Percentiles rank a stretch among this genome's conserved stretches.
phyloP scores from a whole-genome alignment of 2,113 vertebrate genomes.

The Cephalopterus ornatus region DNA sequence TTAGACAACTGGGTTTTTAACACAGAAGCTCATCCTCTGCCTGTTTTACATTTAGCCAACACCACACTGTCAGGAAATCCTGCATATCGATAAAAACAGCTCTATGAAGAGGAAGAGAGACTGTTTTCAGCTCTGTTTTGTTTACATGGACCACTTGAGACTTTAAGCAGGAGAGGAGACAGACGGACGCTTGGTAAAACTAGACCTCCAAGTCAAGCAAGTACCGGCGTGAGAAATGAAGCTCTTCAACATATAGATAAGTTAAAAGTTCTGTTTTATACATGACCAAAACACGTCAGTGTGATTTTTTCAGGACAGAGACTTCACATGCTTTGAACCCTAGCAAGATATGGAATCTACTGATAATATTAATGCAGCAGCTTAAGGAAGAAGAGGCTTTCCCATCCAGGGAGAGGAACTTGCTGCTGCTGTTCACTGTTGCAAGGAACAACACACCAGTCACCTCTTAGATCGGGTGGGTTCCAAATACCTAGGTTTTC shows the following conservation, averaged over 20 bases:
- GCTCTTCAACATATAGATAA: slow-evolving; percentile 69
- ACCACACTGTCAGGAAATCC: slow-evolving; percentile 91
- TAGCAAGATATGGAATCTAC: slow-evolving; percentile 28
- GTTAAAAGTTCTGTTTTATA: slow-evolving; percentile 77
- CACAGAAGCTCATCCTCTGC: slow-evolving; percentile 95
- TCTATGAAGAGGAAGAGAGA: slow-evolving; percentile 59
- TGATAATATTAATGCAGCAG: neutral
- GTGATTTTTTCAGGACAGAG: slow-evolving; percentile 52
- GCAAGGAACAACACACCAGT: slow-evolving; percentile 3
- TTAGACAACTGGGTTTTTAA: slow-evolving; percentile 98
- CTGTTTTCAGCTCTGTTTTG: slow-evolving; percentile 76
- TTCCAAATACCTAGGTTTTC: slow-evolving; percentile 49
- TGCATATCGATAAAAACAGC: slow-evolving; percentile 81
- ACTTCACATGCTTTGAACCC: slow-evolving; percentile 49
- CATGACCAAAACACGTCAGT: slow-evolving; percentile 74
- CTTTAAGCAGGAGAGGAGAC: slow-evolving; percentile 64
- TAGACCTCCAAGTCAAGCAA: slow-evolving; percentile 40
- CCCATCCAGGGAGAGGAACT: slow-evolving; percentile 18
- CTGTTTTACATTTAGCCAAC: slow-evolving; percentile 93
- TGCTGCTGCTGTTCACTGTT: slow-evolving; percentile 18
- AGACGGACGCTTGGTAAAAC: slow-evolving; percentile 43
- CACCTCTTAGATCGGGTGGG: slow-evolving; percentile 46
- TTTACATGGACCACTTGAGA: slow-evolving; percentile 81
- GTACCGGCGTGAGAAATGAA: slow-evolving; percentile 31
- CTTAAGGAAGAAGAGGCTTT: slow-evolving; percentile 10